Percentiles rank a stretch among this genome's conserved stretches.
Evolutionary conservation across 2,113 vertebrate species (phyloP).

Genomic region (Tinamus guttatus): DNA sequence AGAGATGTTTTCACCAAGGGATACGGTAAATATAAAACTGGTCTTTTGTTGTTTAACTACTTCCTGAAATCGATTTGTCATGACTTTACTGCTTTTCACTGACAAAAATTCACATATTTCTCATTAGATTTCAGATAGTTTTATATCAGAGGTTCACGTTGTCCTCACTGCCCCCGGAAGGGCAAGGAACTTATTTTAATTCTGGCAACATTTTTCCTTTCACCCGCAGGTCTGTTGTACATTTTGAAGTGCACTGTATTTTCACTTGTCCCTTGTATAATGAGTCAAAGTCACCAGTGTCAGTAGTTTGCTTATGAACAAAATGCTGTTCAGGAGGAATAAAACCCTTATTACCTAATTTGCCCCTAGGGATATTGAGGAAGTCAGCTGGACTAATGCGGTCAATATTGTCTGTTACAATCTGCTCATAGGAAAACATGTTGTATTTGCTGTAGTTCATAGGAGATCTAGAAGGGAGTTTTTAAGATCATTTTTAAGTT

Average conservation of each 20-base stretch:
- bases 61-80: not conserved
- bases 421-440: not conserved
- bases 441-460: not conserved
- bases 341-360: not conserved
- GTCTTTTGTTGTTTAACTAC: not conserved
- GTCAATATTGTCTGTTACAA: not conserved
- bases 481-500: not conserved
- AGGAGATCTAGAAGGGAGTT: not conserved
- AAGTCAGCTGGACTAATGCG: not conserved
- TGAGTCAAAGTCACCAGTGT: not conserved
- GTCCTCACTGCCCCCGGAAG: not conserved
- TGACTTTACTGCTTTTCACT: not conserved
- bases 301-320: not conserved
- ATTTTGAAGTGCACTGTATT: not conserved
- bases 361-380: not conserved
- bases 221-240: not conserved
- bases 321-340: not conserved
- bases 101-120: not conserved
- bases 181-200: not conserved
- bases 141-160: not conserved
- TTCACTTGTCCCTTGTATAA: not conserved
- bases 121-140: not conserved
- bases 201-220: not conserved
- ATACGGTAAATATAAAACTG: conserved; percentile 85
- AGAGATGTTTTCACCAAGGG: conserved; percentile 96